Percentiles rank a stretch among this genome's conserved stretches.
These are phyloP conservation scores for Epistrophella euchroma DNA, from an alignment of 2,888 invertebrate genomes.

Conservation along the genomic window DNA sequence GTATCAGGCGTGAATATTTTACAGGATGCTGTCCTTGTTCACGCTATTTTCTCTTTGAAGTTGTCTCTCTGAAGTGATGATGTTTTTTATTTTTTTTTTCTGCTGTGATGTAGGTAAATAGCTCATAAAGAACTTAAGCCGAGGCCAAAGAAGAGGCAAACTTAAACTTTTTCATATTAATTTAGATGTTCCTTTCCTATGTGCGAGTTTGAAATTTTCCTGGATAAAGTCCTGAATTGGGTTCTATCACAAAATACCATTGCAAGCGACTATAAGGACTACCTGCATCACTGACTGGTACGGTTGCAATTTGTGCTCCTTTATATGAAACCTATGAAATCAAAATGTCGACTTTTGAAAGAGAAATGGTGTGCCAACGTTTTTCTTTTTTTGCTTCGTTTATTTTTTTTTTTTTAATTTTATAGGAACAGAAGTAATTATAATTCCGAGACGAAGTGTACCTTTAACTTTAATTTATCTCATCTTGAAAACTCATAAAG, in stretches of 20 bases:
- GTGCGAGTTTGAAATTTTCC: conserved; percentile 52
- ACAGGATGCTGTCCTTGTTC: conserved; percentile 44
- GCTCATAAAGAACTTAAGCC: conserved; percentile 40
- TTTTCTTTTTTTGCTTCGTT: conserved; percentile 15
- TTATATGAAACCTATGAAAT: conserved; percentile 21
- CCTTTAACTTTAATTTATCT: conserved; percentile 54
- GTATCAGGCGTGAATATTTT: conserved; percentile 52
- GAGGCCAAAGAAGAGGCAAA: conserved; percentile 32
- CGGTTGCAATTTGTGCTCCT: not conserved
- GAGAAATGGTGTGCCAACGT: conserved; percentile 26
- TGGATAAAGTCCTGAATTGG: conserved; percentile 25
- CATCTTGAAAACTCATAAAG: conserved; percentile 41
- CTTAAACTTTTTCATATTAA: conserved; percentile 69
- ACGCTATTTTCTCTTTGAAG: conserved; percentile 60
- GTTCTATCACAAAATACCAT: conserved; percentile 44
- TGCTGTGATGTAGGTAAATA: conserved; percentile 45
- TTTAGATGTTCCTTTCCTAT: conserved; percentile 67
- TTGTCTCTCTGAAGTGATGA: conserved; percentile 53
- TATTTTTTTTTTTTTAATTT: conserved; percentile 35
- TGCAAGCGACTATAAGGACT: no score
- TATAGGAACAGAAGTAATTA: conserved; percentile 61
- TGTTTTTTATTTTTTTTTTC: conserved; percentile 17
- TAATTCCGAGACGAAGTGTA: conserved; percentile 45
- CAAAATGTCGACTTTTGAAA: conserved; percentile 41
- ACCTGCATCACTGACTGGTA: no score